Evolutionary conservation across 2,888 invertebrate species (phyloP).

Genomic region (Flexamia atlantica): DNA sequence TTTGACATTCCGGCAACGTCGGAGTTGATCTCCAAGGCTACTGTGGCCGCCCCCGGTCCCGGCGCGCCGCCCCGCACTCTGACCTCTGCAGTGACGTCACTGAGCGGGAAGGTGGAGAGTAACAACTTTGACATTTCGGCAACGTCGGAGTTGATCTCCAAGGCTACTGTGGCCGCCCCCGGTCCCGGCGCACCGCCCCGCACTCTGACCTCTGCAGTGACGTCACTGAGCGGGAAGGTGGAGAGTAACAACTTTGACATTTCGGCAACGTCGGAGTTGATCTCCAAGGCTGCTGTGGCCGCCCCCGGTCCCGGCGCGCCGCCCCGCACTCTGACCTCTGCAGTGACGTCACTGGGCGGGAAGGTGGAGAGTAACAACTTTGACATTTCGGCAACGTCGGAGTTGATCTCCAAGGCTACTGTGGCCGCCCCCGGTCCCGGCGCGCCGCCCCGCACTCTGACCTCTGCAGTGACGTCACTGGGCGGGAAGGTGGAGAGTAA

Average conservation of each 20-base stretch:
- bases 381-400: too few relatives aligned
- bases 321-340: neutral
- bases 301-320: neutral
- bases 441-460: neutral
- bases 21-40: constrained; percentile 4
- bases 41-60: neutral
- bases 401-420: constrained; percentile 30
- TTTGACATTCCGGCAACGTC: neutral
- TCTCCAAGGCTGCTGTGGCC: constrained; percentile 14
- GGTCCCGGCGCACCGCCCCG: neutral
- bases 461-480: neutral
- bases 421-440: neutral
- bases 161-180: neutral
- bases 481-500: too few relatives aligned
- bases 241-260: too few relatives aligned
- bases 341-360: too few relatives aligned
- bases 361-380: too few relatives aligned
- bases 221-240: too few relatives aligned
- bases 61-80: neutral
- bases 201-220: neutral
- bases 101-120: too few relatives aligned
- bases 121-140: too few relatives aligned
- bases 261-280: neutral
- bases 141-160: constrained; percentile 8
- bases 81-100: neutral